Conservation (phyloP, 2,797 vertebrate genomes). For the Potorous gilbertii region DNA sequence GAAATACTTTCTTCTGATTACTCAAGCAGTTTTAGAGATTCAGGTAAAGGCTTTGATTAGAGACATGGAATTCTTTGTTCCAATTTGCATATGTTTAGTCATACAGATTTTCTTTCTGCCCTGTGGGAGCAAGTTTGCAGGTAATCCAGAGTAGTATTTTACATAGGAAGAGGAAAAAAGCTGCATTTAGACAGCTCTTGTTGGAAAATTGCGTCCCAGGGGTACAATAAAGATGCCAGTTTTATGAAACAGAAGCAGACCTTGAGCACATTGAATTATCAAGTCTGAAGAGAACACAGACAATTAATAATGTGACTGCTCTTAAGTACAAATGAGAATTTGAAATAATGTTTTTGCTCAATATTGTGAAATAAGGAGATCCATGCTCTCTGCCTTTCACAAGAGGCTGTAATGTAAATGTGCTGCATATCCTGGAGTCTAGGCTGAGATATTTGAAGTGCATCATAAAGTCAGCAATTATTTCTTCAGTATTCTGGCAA, state of each 20-base stretch:
- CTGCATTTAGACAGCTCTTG: slow-evolving; percentile 72
- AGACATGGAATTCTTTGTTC: slow-evolving; percentile 59
- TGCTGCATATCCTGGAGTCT: slow-evolving; percentile 64
- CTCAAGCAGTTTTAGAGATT: slow-evolving; percentile 9
- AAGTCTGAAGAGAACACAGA: slow-evolving; percentile 75
- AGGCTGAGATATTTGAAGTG: not conserved
- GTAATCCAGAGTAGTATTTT: slow-evolving; percentile 73
- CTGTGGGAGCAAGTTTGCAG: slow-evolving; percentile 52
- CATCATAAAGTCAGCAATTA: slow-evolving; percentile 32
- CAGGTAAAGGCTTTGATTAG: slow-evolving; percentile 53
- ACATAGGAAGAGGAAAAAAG: slow-evolving; percentile 55
- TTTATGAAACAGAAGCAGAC: slow-evolving; percentile 76
- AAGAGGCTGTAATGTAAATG: slow-evolving; percentile 72
- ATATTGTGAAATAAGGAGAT: slow-evolving; percentile 69
- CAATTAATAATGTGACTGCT: slow-evolving; percentile 81
- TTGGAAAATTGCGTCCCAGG: slow-evolving; percentile 79
- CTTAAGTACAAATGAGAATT: slow-evolving; percentile 81
- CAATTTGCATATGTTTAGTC: slow-evolving; percentile 55
- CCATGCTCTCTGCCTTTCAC: slow-evolving; percentile 7
- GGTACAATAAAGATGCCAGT: slow-evolving; percentile 81
- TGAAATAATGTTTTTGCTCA: slow-evolving; percentile 77
- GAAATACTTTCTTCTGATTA: slow-evolving; percentile 55
- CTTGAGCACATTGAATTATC: slow-evolving; percentile 78
- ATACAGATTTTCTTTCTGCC: slow-evolving; percentile 68
- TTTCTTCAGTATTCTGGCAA: slow-evolving; percentile 47